Percentiles rank a stretch among this genome's conserved stretches.
Evolutionary conservation across 2,888 invertebrate genomes (phyloP).

Genomic region (Agriotes lineatus): DNA sequence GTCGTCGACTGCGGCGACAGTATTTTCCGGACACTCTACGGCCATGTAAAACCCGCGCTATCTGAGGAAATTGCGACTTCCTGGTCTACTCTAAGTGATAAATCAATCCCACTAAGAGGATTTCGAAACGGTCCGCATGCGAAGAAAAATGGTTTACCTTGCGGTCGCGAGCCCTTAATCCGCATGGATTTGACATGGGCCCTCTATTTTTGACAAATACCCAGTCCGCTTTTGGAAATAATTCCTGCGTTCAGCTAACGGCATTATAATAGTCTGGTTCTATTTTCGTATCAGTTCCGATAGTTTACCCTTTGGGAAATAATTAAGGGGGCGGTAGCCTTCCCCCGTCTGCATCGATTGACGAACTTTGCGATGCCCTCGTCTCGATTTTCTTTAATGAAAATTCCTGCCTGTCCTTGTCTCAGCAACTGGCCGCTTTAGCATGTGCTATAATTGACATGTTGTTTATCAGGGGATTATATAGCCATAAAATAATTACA

Average conservation of each 20-base stretch:
- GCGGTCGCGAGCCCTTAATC: not conserved
- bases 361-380: too few relatives aligned
- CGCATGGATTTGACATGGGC: not conserved
- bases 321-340: not conserved
- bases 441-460: constrained; percentile 8
- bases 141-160: not conserved
- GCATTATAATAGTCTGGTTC: too few relatives aligned
- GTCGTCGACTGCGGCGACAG: not conserved
- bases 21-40: not conserved
- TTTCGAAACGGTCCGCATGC: not conserved
- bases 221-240: too few relatives aligned
- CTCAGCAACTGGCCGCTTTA: not conserved
- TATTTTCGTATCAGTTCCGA: too few relatives aligned
- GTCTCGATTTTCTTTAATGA: constrained; percentile 8
- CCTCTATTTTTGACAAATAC: too few relatives aligned
- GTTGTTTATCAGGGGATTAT: constrained; percentile 15
- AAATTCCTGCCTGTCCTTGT: not conserved
- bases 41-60: constrained; percentile 5
- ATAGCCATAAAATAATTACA: constrained; percentile 19
- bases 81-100: constrained; percentile 5
- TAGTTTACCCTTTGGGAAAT: not conserved
- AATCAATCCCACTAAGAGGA: constrained; percentile 2
- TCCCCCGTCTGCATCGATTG: not conserved
- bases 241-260: too few relatives aligned
- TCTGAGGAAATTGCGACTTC: constrained; percentile 13